Conservation (phyloP, 2,797 vertebrate genomes). For the Cossypha niveicapilla region DNA sequence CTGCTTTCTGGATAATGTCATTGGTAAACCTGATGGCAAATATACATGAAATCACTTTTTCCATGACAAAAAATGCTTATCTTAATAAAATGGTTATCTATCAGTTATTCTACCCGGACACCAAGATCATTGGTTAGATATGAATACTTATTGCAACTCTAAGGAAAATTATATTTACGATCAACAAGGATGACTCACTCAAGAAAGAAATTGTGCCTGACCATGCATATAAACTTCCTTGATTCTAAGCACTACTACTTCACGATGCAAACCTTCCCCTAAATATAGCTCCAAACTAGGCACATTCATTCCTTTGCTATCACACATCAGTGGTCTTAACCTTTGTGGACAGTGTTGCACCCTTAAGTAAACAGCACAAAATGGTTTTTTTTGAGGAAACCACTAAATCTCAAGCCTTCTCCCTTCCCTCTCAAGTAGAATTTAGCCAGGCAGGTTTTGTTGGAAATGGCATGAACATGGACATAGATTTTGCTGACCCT, state of each 20-base stretch:
- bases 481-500: background rate
- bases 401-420: background rate
- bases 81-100: background rate
- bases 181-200: conserved; percentile 17
- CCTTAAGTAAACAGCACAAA: background rate
- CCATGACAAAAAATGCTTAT: background rate
- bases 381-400: background rate
- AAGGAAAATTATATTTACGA: background rate
- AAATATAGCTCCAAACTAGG: background rate
- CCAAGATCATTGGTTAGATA: background rate
- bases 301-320: background rate
- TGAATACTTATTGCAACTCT: background rate
- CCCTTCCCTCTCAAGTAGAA: background rate
- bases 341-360: background rate
- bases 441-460: background rate
- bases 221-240: conserved; percentile 18
- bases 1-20: background rate
- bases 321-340: background rate
- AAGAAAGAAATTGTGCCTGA: conserved; percentile 12
- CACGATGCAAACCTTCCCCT: background rate
- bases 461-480: background rate
- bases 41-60: background rate
- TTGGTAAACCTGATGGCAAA: background rate
- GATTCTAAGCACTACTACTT: background rate
- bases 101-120: background rate